Conservation (phyloP, 2,113 vertebrate species). For the Plecotus auritus region DNA sequence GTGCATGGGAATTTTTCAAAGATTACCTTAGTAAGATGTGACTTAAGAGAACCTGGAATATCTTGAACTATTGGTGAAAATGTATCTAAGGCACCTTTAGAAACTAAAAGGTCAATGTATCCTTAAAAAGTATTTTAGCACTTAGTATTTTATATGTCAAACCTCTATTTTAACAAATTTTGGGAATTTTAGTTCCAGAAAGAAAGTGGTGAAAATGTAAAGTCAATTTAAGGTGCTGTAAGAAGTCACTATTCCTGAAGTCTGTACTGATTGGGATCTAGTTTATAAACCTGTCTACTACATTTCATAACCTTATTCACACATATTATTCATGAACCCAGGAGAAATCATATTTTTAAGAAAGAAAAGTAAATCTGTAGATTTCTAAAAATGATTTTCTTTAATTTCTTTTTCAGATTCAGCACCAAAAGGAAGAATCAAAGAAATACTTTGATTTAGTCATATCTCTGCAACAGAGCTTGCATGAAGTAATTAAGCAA, state of each 20-base stretch:
- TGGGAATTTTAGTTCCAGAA: neutral
- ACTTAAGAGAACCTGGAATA: no score
- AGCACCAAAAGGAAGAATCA: constrained; percentile 85
- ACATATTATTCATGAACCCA: neutral
- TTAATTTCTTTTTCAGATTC: constrained; percentile 79
- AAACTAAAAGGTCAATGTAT: no score
- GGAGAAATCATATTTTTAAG: neutral
- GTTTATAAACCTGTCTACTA: neutral
- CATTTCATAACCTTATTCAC: no score
- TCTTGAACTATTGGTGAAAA: no score
- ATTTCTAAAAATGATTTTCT: constrained; percentile 19
- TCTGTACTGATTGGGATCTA: neutral
- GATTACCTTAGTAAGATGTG: no score
- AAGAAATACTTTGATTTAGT: constrained; percentile 87
- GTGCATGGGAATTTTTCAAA: no score
- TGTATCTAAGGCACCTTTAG: no score
- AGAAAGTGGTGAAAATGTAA: neutral
- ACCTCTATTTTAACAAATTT: neutral
- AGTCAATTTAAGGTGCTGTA: neutral
- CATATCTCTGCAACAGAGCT: constrained; percentile 54
- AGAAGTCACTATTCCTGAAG: neutral
- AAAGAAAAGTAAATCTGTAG: neutral
- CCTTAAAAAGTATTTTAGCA: no score
- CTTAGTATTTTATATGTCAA: neutral
- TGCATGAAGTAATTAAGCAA: no score